phyloP scores from a whole-genome alignment of 2,888 invertebrate species.

The Caenorhabditis japonica region DNA sequence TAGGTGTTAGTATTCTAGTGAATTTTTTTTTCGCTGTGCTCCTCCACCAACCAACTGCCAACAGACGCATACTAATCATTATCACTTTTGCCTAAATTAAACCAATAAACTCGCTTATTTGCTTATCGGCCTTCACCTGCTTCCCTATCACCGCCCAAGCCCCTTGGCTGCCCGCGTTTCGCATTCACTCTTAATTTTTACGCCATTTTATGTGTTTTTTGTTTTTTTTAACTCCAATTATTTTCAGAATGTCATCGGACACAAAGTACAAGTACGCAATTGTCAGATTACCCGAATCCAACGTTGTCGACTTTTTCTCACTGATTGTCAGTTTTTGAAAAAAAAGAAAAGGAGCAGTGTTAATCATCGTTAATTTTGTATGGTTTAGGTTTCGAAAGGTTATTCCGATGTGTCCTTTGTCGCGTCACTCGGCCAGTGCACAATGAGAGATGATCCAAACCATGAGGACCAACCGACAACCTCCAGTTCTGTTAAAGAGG shows the following conservation, averaged over 20 bases:
- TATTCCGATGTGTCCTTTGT: conserved; percentile 64
- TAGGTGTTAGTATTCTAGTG: too few species aligned
- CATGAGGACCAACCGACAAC: conserved; percentile 35
- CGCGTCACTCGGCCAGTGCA: conserved; percentile 49
- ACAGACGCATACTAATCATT: conserved; percentile 41
- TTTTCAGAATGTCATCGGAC: conserved; percentile 40
- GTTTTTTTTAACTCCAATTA: conserved; percentile 5
- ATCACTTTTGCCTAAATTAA: conserved; percentile 44
- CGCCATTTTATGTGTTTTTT: conserved; percentile 17
- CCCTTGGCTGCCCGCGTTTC: conserved; percentile 30
- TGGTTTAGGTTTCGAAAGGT: conserved; percentile 54
- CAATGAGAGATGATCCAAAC: conserved; percentile 52
- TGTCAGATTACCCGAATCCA: conserved; percentile 56
- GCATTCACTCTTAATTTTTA: conserved; percentile 28
- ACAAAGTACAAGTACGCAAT: conserved; percentile 59
- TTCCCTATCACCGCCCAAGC: conserved; percentile 30
- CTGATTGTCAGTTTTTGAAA: conserved; percentile 51
- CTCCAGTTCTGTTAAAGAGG: conserved; percentile 33
- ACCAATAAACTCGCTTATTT: conserved; percentile 50
- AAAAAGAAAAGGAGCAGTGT: too few species aligned
- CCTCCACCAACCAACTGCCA: background rate
- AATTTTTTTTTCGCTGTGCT: too few species aligned
- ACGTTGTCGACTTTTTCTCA: conserved; percentile 59
- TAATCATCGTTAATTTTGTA: background rate
- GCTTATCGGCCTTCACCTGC: conserved; percentile 45